These are phyloP conservation scores for Struthidea cinerea DNA, from an alignment of 2,113 vertebrate genomes.

Conservation along the genomic window DNA sequence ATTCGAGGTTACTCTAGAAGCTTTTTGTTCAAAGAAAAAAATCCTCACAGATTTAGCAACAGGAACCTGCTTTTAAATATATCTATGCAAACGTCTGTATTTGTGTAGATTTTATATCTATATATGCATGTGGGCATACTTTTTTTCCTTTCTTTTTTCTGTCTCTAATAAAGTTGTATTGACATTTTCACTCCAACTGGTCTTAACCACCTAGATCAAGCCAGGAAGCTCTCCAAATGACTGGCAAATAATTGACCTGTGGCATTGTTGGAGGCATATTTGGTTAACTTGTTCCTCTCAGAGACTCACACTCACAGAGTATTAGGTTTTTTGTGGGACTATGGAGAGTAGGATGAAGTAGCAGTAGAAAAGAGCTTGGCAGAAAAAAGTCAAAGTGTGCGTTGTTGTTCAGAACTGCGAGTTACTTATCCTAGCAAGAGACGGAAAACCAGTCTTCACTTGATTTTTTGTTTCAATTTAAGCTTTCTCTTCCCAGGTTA, in stretches of 20 bases:
- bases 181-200: background rate
- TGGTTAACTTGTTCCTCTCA: background rate
- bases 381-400: background rate
- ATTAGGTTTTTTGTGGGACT: background rate
- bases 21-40: background rate
- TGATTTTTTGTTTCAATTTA: background rate
- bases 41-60: background rate
- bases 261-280: background rate
- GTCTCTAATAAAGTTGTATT: background rate
- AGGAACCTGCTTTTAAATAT: background rate
- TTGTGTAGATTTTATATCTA: background rate
- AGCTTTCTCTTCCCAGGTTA: background rate
- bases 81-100: background rate
- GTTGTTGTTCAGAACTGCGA: background rate
- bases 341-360: background rate
- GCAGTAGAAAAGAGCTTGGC: background rate
- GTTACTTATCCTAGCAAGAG: background rate
- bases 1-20: background rate
- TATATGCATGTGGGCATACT: background rate
- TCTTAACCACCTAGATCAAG: background rate
- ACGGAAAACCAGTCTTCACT: background rate
- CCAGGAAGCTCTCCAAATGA: background rate
- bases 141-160: background rate
- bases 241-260: background rate
- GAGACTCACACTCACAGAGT: rapidly evolving